Base-by-base conservation (phyloP, 2,113 vertebrate genomes). In the Oryzias curvinotus region DNA sequence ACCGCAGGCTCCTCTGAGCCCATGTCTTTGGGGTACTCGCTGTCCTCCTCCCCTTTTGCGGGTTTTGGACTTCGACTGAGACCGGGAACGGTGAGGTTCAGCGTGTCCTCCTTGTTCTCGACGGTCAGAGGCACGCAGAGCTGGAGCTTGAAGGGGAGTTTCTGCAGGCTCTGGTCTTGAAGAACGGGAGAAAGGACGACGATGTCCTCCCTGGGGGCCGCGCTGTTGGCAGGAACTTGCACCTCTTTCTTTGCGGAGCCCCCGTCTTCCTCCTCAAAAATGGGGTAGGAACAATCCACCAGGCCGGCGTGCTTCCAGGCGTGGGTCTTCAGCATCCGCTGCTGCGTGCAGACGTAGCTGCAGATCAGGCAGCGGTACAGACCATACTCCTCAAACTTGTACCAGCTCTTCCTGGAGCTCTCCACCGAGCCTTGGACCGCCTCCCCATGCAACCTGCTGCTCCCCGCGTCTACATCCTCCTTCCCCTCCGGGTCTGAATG, bases 241-340 rank as follows among this genome's bases (percentile, higher is more conserved):
- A 76, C 55, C 46, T 93, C 93, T 57, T 82, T 84, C 28, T 85
- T 74, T 1, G 60, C 53, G 0, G 84, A 64, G 15, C 81, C 76
- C 26, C 92, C 94, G 0, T 86, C 90, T 73, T 98, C 95, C 17
- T 96, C 95, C 74, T 98, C 96, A 36, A 98, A 98, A 71, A 98
- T 93, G 3, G 97, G 97, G 65, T 99, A 99, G 1, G 97, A 96
- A 80, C 96, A 99, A 65, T 97, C 95, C 0, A 98, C 94, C 56
- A 98, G 92, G 2, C 97, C 96, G 0, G 97, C 97, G 0, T 99
- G 97, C 67, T 98, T 99, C 97, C 97, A 99, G 0, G 97, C 96
- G 0, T 99, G 97, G 0, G 97, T 99, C 90, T 99, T 98, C 53
- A 99, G 75, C 94, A 98, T 99, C 7, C 97, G 87, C 86, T 98